Evolutionary conservation across 1,140 invertebrate genomes (phyloP), one percentile per base, ranked within the genome.

Genomic region (Apolygus lucorum): DNA sequence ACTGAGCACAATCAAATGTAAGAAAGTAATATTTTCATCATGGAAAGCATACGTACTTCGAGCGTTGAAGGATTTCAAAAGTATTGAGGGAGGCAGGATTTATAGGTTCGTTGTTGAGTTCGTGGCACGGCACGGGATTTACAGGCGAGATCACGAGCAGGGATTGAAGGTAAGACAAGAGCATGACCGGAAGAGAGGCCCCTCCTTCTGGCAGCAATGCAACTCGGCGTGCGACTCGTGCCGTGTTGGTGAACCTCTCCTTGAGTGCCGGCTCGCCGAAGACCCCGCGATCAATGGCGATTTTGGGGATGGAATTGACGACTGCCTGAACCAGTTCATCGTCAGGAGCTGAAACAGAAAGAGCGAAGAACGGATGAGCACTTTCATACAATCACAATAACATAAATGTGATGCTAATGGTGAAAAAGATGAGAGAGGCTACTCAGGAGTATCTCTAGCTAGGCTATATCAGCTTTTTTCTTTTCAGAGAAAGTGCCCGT

Each of bases 141-240:
- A 81, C 80, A 26, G 84, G 86, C 81, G 83, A 88, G 42, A 87
- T 74, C 26, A 91, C 79, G 52, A 92, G 79, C 59, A 87, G 78
- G 34, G 85, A 89, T 78, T 96, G 93, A 28, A 97, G 74, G 82
- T 91, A 97, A 0, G 95, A 96, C 1, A 96, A 80, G 68, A 96
- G 81, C 79, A 94, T 95, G 17, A 91, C 82, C 8, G 89, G 87
- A 24, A 97, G 78, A 1, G 86, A 82, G n/a, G 88, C 92, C 34
- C 84, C 84, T 28, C 84, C 84, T 49, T 88, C 85, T 2, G 75
- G 75, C 1, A 76, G 70, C n/a, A 73, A 63, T 13, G 75, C 75
- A 27, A 74, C 72, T 1, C 70, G 67, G 49, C 71, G 67, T 13
- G 73, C 73, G 1, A 71, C 68, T 14, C 68, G 62, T 70, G 72